Base-by-base conservation (phyloP, 2,888 invertebrate species). In the Eilema sororculum region DNA sequence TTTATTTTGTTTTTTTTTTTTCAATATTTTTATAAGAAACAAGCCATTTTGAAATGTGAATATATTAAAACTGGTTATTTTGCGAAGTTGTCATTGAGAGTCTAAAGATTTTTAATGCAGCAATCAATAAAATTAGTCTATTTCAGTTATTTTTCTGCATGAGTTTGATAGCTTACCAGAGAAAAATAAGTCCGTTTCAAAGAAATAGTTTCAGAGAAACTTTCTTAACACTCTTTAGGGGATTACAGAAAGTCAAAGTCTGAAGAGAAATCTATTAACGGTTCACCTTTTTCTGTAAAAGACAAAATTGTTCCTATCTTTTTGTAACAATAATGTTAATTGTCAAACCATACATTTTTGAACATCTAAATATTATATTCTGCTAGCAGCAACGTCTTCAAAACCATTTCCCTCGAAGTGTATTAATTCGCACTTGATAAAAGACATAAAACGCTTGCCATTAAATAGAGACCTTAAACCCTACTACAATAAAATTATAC, bases 401-500 rank as follows among this genome's bases (percentile, higher is more conserved):
- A 52, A 52, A n/a, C 52, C n/a, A n/a, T 52, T 52, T n/a, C 2
- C 52, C n/a, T 52, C 8, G 52, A 58, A 8, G 25, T 58, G 10
- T 58, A 58, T 24, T 58, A 58, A 58, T 58, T 37, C 3, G 41
- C 37, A 30, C 28, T 58, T 79, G 56, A 76, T 76, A 78, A 37
- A 37, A 37, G 33, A 22, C 33, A 63, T 58, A 58, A 58, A 58
- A 58, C 58, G 16, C 58, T 58, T 25, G 3, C 28, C 25, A 58
- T 58, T 58, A 58, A 58, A 58, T 41, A 25, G 41, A 25, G 8
- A 33, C 46, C 6, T n/a, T 52, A 64, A 52, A 52, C 20, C 52
- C 28, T n/a, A 52, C 30, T 8, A 13, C 16, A 9, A 16, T 13
- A n/a, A 60, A 56, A 52, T 56, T 28, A 65, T 65, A 22, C 22